phyloP scores from a whole-genome alignment of 2,797 vertebrate species.

The Thunnus albacares region DNA sequence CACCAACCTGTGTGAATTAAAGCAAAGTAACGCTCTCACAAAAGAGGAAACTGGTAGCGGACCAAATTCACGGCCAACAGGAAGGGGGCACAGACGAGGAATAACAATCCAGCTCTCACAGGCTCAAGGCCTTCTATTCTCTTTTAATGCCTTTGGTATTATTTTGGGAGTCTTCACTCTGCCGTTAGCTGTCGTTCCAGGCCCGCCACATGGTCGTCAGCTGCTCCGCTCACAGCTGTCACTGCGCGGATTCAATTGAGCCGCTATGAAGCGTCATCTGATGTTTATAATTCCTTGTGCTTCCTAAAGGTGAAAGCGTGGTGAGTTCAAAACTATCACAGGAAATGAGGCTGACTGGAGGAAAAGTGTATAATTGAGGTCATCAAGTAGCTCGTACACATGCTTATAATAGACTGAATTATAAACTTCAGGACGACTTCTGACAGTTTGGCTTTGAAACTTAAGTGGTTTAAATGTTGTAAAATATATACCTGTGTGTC shows the following conservation, averaged over 20 bases:
- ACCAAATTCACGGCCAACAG: conserved; percentile 20
- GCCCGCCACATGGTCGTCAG: background rate
- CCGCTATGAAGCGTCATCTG: background rate
- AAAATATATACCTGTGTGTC: no score
- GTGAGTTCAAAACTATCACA: background rate
- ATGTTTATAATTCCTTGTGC: background rate
- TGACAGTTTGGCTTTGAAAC: no score
- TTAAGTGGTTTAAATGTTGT: no score
- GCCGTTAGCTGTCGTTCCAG: background rate
- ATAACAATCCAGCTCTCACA: conserved; percentile 4
- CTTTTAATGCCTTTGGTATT: background rate
- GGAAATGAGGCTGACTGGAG: background rate
- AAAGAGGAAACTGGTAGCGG: conserved; percentile 18
- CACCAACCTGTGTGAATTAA: conserved; percentile 31
- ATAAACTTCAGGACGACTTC: no score
- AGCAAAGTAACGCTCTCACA: conserved; percentile 18
- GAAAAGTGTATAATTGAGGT: no score
- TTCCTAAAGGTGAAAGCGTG: background rate
- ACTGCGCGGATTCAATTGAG: background rate
- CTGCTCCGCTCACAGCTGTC: conserved; percentile 4
- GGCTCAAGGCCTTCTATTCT: background rate
- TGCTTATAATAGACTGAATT: no score
- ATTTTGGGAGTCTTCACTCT: background rate
- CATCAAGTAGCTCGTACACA: no score
- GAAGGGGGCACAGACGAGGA: conserved; percentile 35